Evolutionary conservation across 1,140 invertebrate genomes (phyloP).

Genomic region (Papilio machaon): DNA sequence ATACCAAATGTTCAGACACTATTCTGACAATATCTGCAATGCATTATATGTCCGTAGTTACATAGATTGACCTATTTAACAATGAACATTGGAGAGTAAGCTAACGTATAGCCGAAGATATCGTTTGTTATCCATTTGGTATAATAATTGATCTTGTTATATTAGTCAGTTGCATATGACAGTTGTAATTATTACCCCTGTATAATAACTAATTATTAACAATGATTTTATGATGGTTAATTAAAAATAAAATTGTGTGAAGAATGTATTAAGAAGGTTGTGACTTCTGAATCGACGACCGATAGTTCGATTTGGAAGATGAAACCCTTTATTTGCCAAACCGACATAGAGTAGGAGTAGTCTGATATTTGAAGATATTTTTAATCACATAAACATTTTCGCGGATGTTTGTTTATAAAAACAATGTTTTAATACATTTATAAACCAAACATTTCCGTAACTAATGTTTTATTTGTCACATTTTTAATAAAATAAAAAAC

Average conservation of each 20-base stretch:
- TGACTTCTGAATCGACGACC: background rate
- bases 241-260: too few relatives aligned
- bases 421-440: background rate
- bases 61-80: background rate
- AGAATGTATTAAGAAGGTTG: too few relatives aligned
- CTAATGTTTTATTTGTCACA: background rate
- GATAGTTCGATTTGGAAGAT: background rate
- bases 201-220: background rate
- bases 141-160: background rate
- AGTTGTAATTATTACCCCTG: background rate
- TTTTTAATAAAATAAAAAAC: background rate
- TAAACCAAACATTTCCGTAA: background rate
- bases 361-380: background rate
- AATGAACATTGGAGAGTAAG: background rate
- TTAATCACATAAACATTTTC: background rate
- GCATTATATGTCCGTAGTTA: background rate
- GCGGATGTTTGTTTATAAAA: background rate
- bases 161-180: background rate
- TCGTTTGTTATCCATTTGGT: background rate
- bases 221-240: background rate
- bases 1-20: slow-evolving; percentile 10
- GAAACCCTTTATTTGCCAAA: background rate
- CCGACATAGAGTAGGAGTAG: background rate
- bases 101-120: background rate
- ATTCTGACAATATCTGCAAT: slow-evolving; percentile 22